phyloP scores from a whole-genome alignment of 2,888 invertebrate genomes.

The Sarcophaga caerulescens region DNA sequence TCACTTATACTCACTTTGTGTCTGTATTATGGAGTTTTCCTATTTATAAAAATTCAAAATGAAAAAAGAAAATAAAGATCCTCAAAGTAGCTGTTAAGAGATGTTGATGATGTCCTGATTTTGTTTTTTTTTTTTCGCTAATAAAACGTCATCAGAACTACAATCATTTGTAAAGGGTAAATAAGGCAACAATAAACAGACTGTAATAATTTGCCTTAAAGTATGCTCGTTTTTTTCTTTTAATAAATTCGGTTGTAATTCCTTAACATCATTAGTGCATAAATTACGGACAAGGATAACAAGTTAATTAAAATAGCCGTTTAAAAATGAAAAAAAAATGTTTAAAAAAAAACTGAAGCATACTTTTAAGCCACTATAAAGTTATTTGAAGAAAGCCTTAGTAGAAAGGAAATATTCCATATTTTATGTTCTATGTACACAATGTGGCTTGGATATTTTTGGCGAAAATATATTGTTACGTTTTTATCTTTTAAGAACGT shows the following conservation, averaged over 20 bases:
- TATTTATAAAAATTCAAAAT: slow-evolving; percentile 22
- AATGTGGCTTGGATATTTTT: no score
- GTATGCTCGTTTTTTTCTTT: slow-evolving; percentile 32
- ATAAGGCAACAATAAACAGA: slow-evolving; percentile 27
- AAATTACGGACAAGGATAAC: slow-evolving; percentile 42
- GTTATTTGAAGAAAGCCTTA: not conserved
- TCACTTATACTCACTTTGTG: slow-evolving; percentile 29
- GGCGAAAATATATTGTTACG: no score
- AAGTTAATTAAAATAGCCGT: slow-evolving; percentile 15
- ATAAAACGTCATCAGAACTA: slow-evolving; percentile 9
- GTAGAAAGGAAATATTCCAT: no score
- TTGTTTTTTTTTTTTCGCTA: not conserved
- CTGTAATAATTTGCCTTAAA: slow-evolving; percentile 37
- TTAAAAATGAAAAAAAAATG: not conserved
- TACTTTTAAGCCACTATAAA: not conserved
- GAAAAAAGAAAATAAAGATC: slow-evolving; percentile 36
- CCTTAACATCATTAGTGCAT: slow-evolving; percentile 55
- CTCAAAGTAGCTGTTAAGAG: slow-evolving; percentile 64
- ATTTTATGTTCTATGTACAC: no score
- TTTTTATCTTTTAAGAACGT: no score
- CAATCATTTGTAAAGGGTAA: not conserved
- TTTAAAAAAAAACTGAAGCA: not conserved
- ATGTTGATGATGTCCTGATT: slow-evolving; percentile 67
- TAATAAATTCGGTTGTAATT: slow-evolving; percentile 1
- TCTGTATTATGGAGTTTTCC: not conserved